Base-by-base conservation (phyloP, 2,888 invertebrate genomes). In the Xylocampa areola region DNA sequence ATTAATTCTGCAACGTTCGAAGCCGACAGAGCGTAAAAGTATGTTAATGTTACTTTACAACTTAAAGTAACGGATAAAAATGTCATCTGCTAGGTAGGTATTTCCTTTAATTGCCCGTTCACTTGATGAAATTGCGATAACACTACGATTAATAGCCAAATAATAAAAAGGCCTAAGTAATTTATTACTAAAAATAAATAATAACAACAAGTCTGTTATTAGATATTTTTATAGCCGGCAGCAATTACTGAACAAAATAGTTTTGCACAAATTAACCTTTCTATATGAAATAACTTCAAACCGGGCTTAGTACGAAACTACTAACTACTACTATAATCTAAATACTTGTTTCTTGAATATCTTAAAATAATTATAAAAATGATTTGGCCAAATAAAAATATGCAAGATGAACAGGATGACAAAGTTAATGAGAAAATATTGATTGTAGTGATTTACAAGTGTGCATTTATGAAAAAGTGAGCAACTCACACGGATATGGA, bases 1-100 rank as follows among this genome's bases (percentile, higher is more conserved):
- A 86, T 88, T 87, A 85, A 90, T 88, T 86, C 81, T 84, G 87
- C 84, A 86, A 87, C 84, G 81, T 80, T 83, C 81, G 73, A 76
- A 80, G 79, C 80, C 82, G 80, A 69, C 84, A 76, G 81, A 81
- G 82, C 87, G 82, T 85, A 80, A 85, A 88, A 85, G 79, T 87
- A 88, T 88, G 86, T 84, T 87, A 87, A 88, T 85, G 82, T 79
- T 74, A 80, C 78, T 79, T 77, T 76, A 77, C 77, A 76, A 73
- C 72, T 78, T 81, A 76, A 84, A 77, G 66, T 79, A 67, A 80
- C 78, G 71, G 61, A 68, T 79, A 83, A 84, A 86, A 83, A 81
- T 76, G 80, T 78, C 81, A 79, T 75, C 69, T 61, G 74, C 55
- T 55, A 58, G 53, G 63, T 62, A 68, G 54, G 58, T 74, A 81